Conservation (phyloP, 1,140 invertebrate species). For the Papilio aristodemus region DNA sequence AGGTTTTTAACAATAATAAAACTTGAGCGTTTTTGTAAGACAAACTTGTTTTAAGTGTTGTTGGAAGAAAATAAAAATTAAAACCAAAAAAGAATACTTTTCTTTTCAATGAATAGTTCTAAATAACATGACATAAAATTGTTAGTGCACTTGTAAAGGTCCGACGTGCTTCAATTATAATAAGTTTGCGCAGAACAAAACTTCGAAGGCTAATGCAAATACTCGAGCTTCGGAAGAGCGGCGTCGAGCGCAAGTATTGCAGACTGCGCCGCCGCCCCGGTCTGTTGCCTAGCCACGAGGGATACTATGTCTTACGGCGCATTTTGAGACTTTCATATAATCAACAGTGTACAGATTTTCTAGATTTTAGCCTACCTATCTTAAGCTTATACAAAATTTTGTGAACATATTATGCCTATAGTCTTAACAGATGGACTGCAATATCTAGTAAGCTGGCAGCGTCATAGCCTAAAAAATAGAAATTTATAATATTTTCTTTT, state of each 20-base stretch:
- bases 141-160: slow-evolving; percentile 13
- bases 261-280: slow-evolving; percentile 36
- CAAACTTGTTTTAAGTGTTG: no score
- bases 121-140: not conserved
- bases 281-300: slow-evolving; percentile 29
- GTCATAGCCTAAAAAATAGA: no score
- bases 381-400: no score
- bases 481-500: no score
- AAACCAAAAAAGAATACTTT: not conserved
- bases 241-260: slow-evolving; percentile 34
- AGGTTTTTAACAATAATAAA: not conserved
- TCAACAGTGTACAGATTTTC: no score
- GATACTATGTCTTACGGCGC: not conserved
- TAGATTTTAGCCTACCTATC: no score
- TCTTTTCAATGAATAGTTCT: not conserved
- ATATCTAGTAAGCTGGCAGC: no score
- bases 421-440: no score
- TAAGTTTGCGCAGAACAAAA: slow-evolving; percentile 12
- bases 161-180: slow-evolving; percentile 17
- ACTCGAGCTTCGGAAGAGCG: slow-evolving; percentile 33
- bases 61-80: no score
- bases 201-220: slow-evolving; percentile 31
- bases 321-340: not conserved
- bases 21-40: no score
- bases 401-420: no score